Evolutionary conservation across 2,888 invertebrate genomes (phyloP).

Genomic region (Lepidochitona cinerea): DNA sequence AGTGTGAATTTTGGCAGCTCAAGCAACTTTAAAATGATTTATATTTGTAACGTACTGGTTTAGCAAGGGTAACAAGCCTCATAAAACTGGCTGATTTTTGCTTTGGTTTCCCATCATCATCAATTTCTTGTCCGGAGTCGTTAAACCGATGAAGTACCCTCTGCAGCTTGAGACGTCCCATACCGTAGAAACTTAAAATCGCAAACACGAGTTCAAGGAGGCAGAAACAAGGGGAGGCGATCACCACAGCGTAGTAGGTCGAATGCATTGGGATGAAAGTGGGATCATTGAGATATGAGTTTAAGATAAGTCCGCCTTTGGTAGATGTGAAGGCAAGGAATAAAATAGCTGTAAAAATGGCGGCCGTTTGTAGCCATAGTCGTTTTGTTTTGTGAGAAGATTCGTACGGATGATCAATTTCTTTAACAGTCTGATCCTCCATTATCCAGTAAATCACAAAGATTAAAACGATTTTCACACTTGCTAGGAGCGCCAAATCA

Average conservation of each 20-base stretch:
- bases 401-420: slow-evolving; percentile 45
- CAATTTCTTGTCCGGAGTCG: slow-evolving; percentile 54
- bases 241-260: slow-evolving; percentile 56
- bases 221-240: slow-evolving; percentile 48
- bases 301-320: slow-evolving; percentile 56
- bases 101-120: slow-evolving; percentile 58
- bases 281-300: slow-evolving; percentile 41
- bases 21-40: too few relatives aligned
- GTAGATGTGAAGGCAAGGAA: slow-evolving; percentile 39
- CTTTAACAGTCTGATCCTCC: slow-evolving; percentile 42
- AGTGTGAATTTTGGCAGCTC: too few relatives aligned
- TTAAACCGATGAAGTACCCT: slow-evolving; percentile 55
- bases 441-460: slow-evolving; percentile 42
- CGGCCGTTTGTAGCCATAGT: slow-evolving; percentile 29
- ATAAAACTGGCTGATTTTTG: slow-evolving; percentile 47
- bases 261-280: slow-evolving; percentile 51
- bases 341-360: slow-evolving; percentile 31
- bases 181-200: slow-evolving; percentile 40
- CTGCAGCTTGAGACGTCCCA: slow-evolving; percentile 46
- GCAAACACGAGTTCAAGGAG: slow-evolving; percentile 50
- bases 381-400: slow-evolving; percentile 20
- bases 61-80: slow-evolving; percentile 55
- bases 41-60: slow-evolving; percentile 64
- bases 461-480: slow-evolving; percentile 50
- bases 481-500: slow-evolving; percentile 60